A percentile compares a stretch with the other conserved stretches of the same genome.
phyloP scores from a whole-genome alignment of 2,113 vertebrate species.

The Ranitomeya variabilis region DNA sequence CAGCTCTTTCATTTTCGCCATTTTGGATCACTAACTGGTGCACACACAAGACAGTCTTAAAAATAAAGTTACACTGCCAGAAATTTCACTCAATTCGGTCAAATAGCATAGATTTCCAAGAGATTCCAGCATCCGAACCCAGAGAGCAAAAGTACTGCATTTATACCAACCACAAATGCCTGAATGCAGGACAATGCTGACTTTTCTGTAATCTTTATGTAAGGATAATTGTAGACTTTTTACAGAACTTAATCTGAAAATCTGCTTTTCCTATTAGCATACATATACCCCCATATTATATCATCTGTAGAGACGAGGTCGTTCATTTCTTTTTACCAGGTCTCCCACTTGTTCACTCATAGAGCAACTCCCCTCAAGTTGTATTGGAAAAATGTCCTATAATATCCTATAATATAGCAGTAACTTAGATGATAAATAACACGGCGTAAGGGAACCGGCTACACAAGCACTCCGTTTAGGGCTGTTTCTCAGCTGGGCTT shows the following conservation, averaged over 20 bases:
- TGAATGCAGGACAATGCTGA: background rate
- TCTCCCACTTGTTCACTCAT: background rate
- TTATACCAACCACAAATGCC: background rate
- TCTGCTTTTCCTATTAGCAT: background rate
- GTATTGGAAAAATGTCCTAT: background rate
- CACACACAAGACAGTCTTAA: background rate
- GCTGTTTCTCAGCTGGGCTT: background rate
- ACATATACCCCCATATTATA: background rate
- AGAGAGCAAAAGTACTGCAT: background rate
- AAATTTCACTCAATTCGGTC: background rate
- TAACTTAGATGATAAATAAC: background rate
- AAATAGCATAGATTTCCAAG: background rate
- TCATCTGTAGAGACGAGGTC: background rate
- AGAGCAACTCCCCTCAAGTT: background rate
- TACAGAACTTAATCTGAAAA: background rate
- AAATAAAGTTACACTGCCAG: background rate
- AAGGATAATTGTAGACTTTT: slow-evolving; percentile 2
- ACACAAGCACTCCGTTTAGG: background rate
- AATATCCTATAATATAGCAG: background rate
- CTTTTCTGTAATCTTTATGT: background rate
- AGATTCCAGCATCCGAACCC: too few relatives aligned
- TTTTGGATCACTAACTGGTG: background rate
- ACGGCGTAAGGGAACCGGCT: background rate
- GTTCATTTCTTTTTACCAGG: slow-evolving; percentile 10
- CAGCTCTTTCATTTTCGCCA: slow-evolving; percentile 22